Evolutionary conservation across 2,113 vertebrate species (phyloP), one percentile per base, ranked within the genome.

Genomic region (Scatophagus argus): DNA sequence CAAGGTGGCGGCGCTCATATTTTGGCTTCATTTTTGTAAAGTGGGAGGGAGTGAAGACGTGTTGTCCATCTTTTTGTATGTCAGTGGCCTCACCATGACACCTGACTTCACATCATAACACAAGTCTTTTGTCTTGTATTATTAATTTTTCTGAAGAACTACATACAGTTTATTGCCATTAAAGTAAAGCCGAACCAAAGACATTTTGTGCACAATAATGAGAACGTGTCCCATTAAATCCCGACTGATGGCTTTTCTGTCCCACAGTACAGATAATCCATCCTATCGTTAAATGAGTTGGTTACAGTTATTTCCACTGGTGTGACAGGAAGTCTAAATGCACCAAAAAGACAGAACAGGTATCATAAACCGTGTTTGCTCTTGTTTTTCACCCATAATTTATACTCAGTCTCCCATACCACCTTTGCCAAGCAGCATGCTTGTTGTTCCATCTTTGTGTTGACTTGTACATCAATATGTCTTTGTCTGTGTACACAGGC

Each of bases 371-470:
- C 36, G 34, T 23, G 39, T 62, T 32, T 52, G 36, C 31, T 11
- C n/a, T 61, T 44, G 6, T 59, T 63, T 58, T 72, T 77, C 32
- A 73, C 39, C 19, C 39, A 19, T 8, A 23, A 32, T 64, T 51
- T 41, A 43, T 51, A 71, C 67, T 49, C 29, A 64, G 49, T 29
- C 47, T 58, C 27, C 39, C 19, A 55, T 1, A 6, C 8, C 41
- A 59, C n/a, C 56, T 63, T 69, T 31, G 70, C 31, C 46, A 23
- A 72, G 27, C 62, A 67, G 39, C 6, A 1, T 58, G 75, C 52
- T 84, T 71, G 17, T 60, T 71, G 75, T 79, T 23, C 49, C 56
- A 52, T 27, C 67, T 71, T 49, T 72, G 47, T 49, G 23, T 73
- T 71, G 32, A 61, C 38, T 73, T 19, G 19, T 58, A 41, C 65